Percentiles rank a stretch among this genome's conserved stretches.
phyloP scores from a whole-genome alignment of 2,113 vertebrate genomes.

The Piliocolobus tephrosceles region DNA sequence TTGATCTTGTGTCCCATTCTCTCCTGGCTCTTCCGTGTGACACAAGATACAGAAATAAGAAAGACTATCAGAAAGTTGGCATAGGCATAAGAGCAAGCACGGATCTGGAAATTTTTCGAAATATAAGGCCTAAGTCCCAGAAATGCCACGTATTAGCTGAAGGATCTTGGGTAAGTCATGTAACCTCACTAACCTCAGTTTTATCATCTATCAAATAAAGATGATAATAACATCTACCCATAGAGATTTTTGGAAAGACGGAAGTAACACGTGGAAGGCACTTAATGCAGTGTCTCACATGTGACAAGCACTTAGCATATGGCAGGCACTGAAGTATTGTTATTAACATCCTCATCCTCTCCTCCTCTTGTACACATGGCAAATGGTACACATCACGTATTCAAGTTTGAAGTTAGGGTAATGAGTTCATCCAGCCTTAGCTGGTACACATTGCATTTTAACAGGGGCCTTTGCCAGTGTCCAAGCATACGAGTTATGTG shows the following conservation, averaged over 20 bases:
- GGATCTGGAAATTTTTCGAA: not conserved
- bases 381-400: not conserved
- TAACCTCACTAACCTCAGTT: not conserved
- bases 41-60: not conserved
- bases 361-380: not conserved
- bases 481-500: not conserved
- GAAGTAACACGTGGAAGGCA: not conserved
- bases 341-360: fast-evolving
- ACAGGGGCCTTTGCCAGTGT: not conserved
- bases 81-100: not conserved
- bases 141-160: not conserved
- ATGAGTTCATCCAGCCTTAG: not conserved
- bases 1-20: not conserved
- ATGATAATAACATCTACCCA: not conserved
- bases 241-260: not conserved
- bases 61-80: not conserved
- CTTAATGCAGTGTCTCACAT: not conserved
- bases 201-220: not conserved
- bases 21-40: not conserved
- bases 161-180: not conserved
- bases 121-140: not conserved
- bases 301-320: not conserved
- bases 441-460: not conserved
- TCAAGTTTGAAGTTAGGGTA: not conserved
- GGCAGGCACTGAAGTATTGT: not conserved